Percentiles rank a stretch among this genome's conserved stretches.
These are phyloP conservation scores for Hemiprocne comata DNA, from an alignment of 2,113 vertebrate genomes.

Conservation along the genomic window DNA sequence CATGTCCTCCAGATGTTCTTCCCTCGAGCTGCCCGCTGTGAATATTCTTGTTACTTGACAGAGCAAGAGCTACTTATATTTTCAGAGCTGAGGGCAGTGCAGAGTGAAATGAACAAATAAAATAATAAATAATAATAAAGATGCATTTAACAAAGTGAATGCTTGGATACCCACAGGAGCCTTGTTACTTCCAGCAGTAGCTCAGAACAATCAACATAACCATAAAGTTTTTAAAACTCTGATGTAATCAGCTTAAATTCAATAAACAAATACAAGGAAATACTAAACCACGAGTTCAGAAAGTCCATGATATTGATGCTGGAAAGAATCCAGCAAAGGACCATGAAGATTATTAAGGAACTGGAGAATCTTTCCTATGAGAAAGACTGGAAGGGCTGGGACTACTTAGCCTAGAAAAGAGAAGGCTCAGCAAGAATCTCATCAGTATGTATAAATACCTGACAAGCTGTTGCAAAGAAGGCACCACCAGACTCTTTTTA, in stretches of 20 bases:
- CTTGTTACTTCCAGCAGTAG: background rate
- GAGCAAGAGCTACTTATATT: background rate
- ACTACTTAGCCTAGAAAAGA: background rate
- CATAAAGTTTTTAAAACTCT: background rate
- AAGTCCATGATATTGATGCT: background rate
- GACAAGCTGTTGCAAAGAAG: background rate
- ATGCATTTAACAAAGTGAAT: background rate
- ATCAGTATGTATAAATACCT: background rate
- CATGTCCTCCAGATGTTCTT: background rate
- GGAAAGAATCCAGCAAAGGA: background rate
- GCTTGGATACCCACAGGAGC: background rate
- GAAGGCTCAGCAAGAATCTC: background rate
- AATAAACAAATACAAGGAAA: background rate
- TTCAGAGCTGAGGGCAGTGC: background rate
- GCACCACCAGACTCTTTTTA: background rate
- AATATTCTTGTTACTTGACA: background rate
- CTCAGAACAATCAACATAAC: background rate
- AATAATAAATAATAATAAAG: background rate
- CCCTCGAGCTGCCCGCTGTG: background rate
- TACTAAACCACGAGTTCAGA: background rate
- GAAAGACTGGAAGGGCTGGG: background rate
- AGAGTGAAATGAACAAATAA: constrained; percentile 9
- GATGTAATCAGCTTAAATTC: background rate
- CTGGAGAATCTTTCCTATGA: background rate
- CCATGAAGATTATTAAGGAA: background rate